Evolutionary conservation across 2,113 vertebrate species (phyloP), one percentile per base, ranked within the genome.

Genomic region (Pangasianodon gigas): DNA sequence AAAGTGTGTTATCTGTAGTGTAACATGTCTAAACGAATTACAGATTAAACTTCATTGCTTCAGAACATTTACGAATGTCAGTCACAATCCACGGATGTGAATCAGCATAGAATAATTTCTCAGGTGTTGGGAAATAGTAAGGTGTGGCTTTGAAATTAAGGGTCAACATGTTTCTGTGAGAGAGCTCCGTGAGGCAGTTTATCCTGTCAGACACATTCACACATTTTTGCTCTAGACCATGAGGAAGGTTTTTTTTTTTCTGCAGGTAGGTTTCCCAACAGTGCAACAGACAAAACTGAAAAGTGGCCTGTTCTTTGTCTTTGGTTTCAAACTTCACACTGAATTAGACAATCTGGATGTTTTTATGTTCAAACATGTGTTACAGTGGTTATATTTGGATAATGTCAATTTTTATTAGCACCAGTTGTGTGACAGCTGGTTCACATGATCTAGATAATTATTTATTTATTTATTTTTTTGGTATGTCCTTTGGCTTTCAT

Each of bases 111-210:
- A 46, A 48, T 46, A 1, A 75, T 37, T 71, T 58, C 51, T 13
- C 14, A 18, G 71, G 46, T 74, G 84, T 88, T 91, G 67, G 62
- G 86, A 74, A 85, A 84, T 79, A 84, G n/a, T 60, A 86, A 86
- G 86, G 89, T 58, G 90, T 90, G 89, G 74, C 56, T 19, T 41
- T 86, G 77, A 58, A 74, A n/a, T 51, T 29, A 14, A 74, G 16
- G 48, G 21, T 8, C 79, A 80, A 82, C 77, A 44, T 51, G 6
- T 48, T 13, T 37, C n/a, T 54, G 1, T 58, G 6, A 0, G n/a
- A 13, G 8, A 67, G 11, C 75, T 13, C 21, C 0, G 3, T 26
- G 24, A 21, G 75, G 4, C 21, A 2, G 75, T 79, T 46, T 19
- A 3, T 74, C 71, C 37, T 10, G 37, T 69, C 37, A 7, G n/a